A percentile compares a stretch with the other conserved stretches of the same genome.
Conservation (phyloP, 2,113 vertebrate genomes). For the Galbula dea region DNA sequence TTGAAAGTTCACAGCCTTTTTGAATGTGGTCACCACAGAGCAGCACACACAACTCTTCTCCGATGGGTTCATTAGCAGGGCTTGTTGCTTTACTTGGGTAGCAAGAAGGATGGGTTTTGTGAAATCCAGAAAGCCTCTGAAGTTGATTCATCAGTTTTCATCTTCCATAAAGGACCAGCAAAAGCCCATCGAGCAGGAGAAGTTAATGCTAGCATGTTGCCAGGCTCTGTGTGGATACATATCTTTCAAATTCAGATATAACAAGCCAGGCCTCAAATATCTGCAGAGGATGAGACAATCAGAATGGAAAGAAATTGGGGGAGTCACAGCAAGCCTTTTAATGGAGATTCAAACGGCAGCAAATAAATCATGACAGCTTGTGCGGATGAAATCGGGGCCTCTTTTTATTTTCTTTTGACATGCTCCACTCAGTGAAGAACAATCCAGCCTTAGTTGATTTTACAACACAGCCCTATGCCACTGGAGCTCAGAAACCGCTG, state of each 20-base stretch:
- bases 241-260: conserved; percentile 53
- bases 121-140: conserved; percentile 23
- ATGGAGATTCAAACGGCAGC: conserved; percentile 27
- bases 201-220: not conserved
- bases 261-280: conserved; percentile 37
- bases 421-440: not conserved
- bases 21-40: not conserved
- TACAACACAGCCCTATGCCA: not conserved
- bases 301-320: conserved; percentile 18
- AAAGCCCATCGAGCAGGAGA: not conserved
- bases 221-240: not conserved
- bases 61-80: not conserved
- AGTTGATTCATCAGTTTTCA: conserved; percentile 43
- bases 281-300: not conserved
- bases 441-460: not conserved
- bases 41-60: not conserved
- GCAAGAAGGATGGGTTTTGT: conserved; percentile 16
- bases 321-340: conserved; percentile 2
- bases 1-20: not conserved
- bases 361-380: conserved; percentile 51
- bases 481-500: not conserved
- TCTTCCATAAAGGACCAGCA: conserved; percentile 32
- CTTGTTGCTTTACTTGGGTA: not conserved
- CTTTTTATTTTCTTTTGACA: conserved; percentile 43
- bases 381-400: not conserved